A percentile compares a stretch with the other conserved stretches of the same genome.
These are phyloP conservation scores for Calyptommatus sinebrachiatus DNA, from an alignment of 2,113 vertebrate genomes.

Conservation along the genomic window DNA sequence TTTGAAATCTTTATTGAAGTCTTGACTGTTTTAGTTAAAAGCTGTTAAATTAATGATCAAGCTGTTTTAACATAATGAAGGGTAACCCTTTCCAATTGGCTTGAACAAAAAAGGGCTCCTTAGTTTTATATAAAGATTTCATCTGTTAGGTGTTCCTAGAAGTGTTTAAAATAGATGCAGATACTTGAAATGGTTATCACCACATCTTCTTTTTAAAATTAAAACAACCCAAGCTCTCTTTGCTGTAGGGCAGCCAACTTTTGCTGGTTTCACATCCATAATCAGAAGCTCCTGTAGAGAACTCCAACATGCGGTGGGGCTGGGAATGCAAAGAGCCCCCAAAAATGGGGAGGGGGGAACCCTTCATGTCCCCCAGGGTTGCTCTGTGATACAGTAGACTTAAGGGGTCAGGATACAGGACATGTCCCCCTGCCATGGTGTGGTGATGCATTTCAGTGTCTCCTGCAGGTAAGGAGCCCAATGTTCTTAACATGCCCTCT, in stretches of 20 bases:
- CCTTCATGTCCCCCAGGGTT: slow-evolving; percentile 40
- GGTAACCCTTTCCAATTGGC: slow-evolving; percentile 55
- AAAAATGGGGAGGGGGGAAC: too few relatives aligned
- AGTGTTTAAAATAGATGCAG: slow-evolving; percentile 69
- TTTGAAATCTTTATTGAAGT: slow-evolving; percentile 75
- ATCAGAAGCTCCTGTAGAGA: slow-evolving; percentile 12
- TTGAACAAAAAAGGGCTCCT: slow-evolving; percentile 46
- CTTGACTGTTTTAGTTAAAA: not conserved
- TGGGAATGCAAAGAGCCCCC: slow-evolving; percentile 7
- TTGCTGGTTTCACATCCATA: slow-evolving; percentile 29
- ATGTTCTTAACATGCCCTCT: slow-evolving; percentile 80
- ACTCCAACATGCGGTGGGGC: slow-evolving; percentile 38
- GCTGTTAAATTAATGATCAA: not conserved
- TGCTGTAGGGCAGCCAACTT: slow-evolving; percentile 44
- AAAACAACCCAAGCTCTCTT: slow-evolving; percentile 35
- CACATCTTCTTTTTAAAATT: slow-evolving; percentile 64
- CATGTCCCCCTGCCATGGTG: slow-evolving; percentile 56
- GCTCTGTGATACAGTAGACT: slow-evolving; percentile 43
- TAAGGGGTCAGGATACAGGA: slow-evolving; percentile 54
- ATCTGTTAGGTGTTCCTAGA: slow-evolving; percentile 54
- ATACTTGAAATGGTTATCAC: slow-evolving; percentile 78
- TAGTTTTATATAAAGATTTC: slow-evolving; percentile 75
- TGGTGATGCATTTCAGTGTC: slow-evolving; percentile 82
- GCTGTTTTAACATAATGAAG: slow-evolving; percentile 33
- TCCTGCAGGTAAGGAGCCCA: slow-evolving; percentile 77